Base-by-base conservation (phyloP, 2,888 invertebrate species). In the Anaspis maculata region DNA sequence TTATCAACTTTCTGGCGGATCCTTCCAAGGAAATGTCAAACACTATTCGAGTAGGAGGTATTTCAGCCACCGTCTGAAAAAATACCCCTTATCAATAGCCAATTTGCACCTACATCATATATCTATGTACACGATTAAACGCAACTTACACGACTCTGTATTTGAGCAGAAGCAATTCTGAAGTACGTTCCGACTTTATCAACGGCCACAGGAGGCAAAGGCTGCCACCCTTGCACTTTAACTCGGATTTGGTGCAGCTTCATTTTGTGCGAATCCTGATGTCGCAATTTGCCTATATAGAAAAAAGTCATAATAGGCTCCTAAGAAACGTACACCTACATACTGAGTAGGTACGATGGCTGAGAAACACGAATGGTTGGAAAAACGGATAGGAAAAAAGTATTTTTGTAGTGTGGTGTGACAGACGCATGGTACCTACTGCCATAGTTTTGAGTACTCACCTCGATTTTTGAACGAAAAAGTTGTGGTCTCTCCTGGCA, bases 131-230 rank as follows among this genome's bases (percentile, higher is more conserved):
- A n/a, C n/a, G n/a, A n/a, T n/a, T n/a, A n/a, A n/a, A n/a, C n/a
- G n/a, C n/a, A n/a, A n/a, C n/a, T n/a, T n/a, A n/a, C n/a, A 32
- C 56, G 49, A 40, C 49, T 47, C 38, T 61, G 55, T 26, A 59
- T 45, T 39, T 68, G 66, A 5, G 69, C 63, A 16, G 57, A 63
- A 0, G 79, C 76, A 42, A 78, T 76, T n/a, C 89, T 68, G 61
- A 96, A 97, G 69, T 85, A 97, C 25, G 87, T 78, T 2, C 97
- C 97, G 13, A 96, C 95, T 62, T 88, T 83, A 66, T 98, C 97
- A 1, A 98, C 88, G 5, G 92, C 88, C 10, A 98, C 85, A 1
- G 96, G 91, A 46, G 83, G 79, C 30, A 90, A 68, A 19, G 76
- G 70, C 44, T 81, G 75, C 92, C 95, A 97, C 30, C 91, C 92